These are phyloP conservation scores for Polyergus mexicanus DNA, from an alignment of 1,140 invertebrate genomes.

Conservation along the genomic window DNA sequence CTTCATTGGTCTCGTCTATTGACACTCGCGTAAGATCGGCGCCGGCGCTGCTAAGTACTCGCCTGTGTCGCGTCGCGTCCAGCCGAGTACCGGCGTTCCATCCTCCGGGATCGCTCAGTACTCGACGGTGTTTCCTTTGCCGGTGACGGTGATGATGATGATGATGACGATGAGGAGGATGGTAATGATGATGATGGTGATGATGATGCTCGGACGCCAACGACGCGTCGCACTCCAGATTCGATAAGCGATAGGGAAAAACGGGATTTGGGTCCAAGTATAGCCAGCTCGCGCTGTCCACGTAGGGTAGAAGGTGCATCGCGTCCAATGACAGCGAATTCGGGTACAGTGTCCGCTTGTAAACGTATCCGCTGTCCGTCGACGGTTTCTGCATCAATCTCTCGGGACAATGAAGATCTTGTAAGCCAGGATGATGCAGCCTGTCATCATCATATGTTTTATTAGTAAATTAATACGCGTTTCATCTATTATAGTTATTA, in stretches of 20 bases:
- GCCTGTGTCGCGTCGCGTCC: slow-evolving; percentile 67
- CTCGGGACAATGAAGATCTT: slow-evolving; percentile 47
- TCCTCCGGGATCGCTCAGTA: slow-evolving; percentile 77
- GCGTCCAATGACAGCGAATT: slow-evolving; percentile 56
- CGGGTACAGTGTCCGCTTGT: slow-evolving; percentile 39
- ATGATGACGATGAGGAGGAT: slow-evolving; percentile 64
- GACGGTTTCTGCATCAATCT: slow-evolving; percentile 65
- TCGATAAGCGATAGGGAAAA: slow-evolving; percentile 52
- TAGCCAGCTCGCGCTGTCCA: slow-evolving; percentile 81
- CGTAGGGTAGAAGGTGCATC: slow-evolving; percentile 69
- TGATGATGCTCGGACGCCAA: slow-evolving; percentile 72
- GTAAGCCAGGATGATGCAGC: slow-evolving; percentile 55
- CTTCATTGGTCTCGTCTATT: slow-evolving; percentile 65
- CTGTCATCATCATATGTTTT: slow-evolving; percentile 40
- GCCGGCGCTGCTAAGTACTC: slow-evolving; percentile 74
- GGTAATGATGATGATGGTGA: slow-evolving; percentile 65
- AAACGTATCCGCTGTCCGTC: slow-evolving; percentile 40
- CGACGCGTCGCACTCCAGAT: slow-evolving; percentile 74
- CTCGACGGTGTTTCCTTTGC: slow-evolving; percentile 73
- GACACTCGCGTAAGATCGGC: slow-evolving; percentile 39
- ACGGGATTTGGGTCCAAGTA: slow-evolving; percentile 78
- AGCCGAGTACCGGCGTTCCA: slow-evolving; percentile 47
- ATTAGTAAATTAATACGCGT: background rate
- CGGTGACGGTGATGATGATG: slow-evolving; percentile 64
- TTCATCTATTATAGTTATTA: background rate